Evolutionary conservation across 1,140 invertebrate species (phyloP).

Genomic region (Drosophila subobscura): DNA sequence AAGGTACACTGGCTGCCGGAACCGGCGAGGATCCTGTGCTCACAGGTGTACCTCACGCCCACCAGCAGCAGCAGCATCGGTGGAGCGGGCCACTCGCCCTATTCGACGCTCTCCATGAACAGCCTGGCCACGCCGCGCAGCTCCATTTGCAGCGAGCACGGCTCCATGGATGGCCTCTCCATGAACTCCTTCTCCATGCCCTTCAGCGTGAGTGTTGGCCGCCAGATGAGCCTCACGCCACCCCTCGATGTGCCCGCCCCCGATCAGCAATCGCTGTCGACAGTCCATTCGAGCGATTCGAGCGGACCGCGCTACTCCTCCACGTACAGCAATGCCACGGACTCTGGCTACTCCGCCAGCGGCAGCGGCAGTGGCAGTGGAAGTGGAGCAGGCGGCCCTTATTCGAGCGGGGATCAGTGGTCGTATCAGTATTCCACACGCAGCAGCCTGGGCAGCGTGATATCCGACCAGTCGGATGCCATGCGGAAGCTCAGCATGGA

Average conservation of each 20-base stretch:
- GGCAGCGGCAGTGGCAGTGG: conserved; percentile 61
- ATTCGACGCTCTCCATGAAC: conserved; percentile 76
- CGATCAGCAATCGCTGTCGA: conserved; percentile 69
- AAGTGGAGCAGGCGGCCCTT: conserved; percentile 33
- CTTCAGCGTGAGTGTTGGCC: conserved; percentile 68
- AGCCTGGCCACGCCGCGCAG: conserved; percentile 74
- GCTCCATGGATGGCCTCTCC: conserved; percentile 78
- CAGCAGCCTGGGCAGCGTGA: conserved; percentile 79
- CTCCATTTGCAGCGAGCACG: conserved; percentile 77
- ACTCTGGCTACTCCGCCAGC: conserved; percentile 79
- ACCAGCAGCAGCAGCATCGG: conserved; percentile 24
- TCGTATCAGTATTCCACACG: conserved; percentile 82
- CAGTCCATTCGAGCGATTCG: conserved; percentile 43
- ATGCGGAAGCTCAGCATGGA: conserved; percentile 79
- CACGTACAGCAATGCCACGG: conserved; percentile 80
- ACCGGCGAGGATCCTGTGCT: conserved; percentile 88
- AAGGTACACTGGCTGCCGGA: conserved; percentile 91
- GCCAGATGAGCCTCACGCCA: conserved; percentile 74
- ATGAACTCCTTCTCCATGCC: conserved; percentile 82
- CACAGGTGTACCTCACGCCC: conserved; percentile 87
- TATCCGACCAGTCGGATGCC: conserved; percentile 73
- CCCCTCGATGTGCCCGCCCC: conserved; percentile 73
- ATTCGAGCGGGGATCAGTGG: conserved; percentile 64
- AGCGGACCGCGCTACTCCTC: conserved; percentile 72
- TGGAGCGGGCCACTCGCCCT: conserved; percentile 64